phyloP scores from a whole-genome alignment of 1,140 invertebrate species.

The Epicauta chinensis region DNA sequence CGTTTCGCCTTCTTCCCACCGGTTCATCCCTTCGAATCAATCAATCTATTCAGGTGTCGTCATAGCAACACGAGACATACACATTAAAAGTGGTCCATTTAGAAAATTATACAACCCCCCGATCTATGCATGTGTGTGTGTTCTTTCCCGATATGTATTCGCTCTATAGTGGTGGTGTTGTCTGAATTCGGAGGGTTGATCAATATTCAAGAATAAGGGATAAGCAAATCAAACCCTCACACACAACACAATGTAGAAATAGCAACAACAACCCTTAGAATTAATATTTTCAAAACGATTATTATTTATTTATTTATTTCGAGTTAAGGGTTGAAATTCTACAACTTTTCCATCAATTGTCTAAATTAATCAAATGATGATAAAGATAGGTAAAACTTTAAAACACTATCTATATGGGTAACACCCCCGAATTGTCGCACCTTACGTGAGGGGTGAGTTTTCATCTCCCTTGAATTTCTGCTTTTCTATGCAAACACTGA shows the following conservation, averaged over 20 bases:
- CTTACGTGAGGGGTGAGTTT: conserved; percentile 12
- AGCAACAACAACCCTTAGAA: neutral
- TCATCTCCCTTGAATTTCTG: conserved; percentile 16
- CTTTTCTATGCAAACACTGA: conserved; percentile 19
- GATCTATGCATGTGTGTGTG: no score
- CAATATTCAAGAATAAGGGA: conserved; percentile 19
- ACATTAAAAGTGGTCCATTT: conserved; percentile 28
- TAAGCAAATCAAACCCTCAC: conserved; percentile 18
- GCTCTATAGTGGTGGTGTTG: conserved; percentile 6
- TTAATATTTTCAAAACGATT: no score
- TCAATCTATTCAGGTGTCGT: conserved; percentile 24
- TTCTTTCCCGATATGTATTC: no score
- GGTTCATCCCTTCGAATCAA: conserved; percentile 19
- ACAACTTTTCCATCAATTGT: no score
- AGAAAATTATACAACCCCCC: conserved; percentile 21
- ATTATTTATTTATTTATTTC: no score
- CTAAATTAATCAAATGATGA: no score
- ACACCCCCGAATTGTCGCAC: no score
- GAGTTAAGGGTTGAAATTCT: no score
- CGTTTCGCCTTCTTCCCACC: conserved; percentile 1
- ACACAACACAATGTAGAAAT: conserved; percentile 1
- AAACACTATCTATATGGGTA: no score
- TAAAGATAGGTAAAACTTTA: no score
- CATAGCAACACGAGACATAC: conserved; percentile 23
- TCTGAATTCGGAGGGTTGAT: conserved; percentile 13